These are phyloP conservation scores for Lissonota sp. DNA, from an alignment of 2,888 invertebrate genomes.

Conservation along the genomic window DNA sequence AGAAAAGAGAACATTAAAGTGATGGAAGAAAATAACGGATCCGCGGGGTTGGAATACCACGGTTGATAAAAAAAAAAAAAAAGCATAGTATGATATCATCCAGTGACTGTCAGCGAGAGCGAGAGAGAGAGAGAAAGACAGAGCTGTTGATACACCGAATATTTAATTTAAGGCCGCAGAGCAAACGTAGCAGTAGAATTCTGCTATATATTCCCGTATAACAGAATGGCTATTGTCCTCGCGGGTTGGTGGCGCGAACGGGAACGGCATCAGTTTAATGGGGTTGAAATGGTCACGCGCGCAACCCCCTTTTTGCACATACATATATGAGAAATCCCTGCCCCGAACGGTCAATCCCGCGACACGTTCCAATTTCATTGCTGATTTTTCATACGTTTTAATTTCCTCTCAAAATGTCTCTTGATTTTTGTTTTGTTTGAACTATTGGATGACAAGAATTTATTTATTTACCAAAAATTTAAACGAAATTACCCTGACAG, in stretches of 20 bases:
- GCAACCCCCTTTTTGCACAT: slow-evolving; percentile 17
- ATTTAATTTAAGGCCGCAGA: slow-evolving; percentile 60
- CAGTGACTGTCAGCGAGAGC: slow-evolving; percentile 7
- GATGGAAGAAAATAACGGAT: slow-evolving; percentile 23
- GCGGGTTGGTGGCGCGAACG: slow-evolving; percentile 38
- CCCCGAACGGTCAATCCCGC: background rate
- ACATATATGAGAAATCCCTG: background rate
- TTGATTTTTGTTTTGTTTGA: too few relatives aligned
- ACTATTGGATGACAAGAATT: too few relatives aligned
- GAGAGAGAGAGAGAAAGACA: slow-evolving; percentile 3
- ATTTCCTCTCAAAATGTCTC: too few relatives aligned
- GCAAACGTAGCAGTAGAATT: slow-evolving; percentile 40
- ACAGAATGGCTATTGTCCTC: slow-evolving; percentile 43
- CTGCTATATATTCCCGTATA: slow-evolving; percentile 3
- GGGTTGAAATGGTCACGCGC: slow-evolving; percentile 65
- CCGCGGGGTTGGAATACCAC: slow-evolving; percentile 5
- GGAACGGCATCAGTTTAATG: slow-evolving; percentile 64
- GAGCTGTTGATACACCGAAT: slow-evolving; percentile 61
- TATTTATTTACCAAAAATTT: too few relatives aligned
- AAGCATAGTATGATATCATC: slow-evolving; percentile 50
- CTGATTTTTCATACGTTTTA: too few relatives aligned
- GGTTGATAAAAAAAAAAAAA: slow-evolving; percentile 49
- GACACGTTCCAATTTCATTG: too few relatives aligned
- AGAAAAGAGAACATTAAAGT: slow-evolving; percentile 11
- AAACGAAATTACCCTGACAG: too few relatives aligned